phyloP scores from a whole-genome alignment of 2,113 vertebrate species.

The Melanotaenia duboulayi region DNA sequence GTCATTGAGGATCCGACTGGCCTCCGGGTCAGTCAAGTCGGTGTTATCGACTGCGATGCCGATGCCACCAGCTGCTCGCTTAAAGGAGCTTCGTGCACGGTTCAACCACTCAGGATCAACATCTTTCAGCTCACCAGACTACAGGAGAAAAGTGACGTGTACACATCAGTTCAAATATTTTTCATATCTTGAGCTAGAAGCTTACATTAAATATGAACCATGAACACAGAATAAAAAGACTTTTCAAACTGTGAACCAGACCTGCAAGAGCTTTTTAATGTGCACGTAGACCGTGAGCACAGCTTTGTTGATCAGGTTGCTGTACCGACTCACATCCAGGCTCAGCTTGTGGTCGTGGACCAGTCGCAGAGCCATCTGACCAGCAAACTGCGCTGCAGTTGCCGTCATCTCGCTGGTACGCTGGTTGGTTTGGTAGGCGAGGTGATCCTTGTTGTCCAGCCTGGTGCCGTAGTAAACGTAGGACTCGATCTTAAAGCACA shows the following conservation, averaged over 20 bases:
- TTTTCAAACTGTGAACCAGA: not conserved
- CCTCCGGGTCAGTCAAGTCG: constrained; percentile 76
- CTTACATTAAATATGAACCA: not conserved
- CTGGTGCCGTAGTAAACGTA: constrained; percentile 84
- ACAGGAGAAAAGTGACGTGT: not conserved
- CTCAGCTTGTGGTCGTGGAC: constrained; percentile 85
- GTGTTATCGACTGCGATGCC: constrained; percentile 68
- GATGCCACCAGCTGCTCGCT: constrained; percentile 78
- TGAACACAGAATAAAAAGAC: not conserved
- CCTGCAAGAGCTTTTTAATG: constrained; percentile 28
- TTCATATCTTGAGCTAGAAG: not conserved
- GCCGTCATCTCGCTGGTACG: constrained; percentile 49
- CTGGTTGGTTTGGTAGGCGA: constrained; percentile 52
- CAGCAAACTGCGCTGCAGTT: constrained; percentile 86
- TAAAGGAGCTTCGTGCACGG: constrained; percentile 84
- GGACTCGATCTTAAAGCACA: not conserved
- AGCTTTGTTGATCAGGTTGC: constrained; percentile 44
- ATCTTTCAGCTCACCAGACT: constrained; percentile 66
- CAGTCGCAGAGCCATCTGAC: constrained; percentile 86
- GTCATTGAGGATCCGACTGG: constrained; percentile 88
- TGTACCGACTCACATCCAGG: constrained; percentile 85
- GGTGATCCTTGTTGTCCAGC: constrained; percentile 74
- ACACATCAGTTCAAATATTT: not conserved
- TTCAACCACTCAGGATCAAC: constrained; percentile 85
- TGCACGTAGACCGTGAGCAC: constrained; percentile 33